Percentiles rank a stretch among this genome's conserved stretches.
These are phyloP conservation scores for Lottia gigantea DNA, from an alignment of 2,888 invertebrate genomes.

Conservation along the genomic window DNA sequence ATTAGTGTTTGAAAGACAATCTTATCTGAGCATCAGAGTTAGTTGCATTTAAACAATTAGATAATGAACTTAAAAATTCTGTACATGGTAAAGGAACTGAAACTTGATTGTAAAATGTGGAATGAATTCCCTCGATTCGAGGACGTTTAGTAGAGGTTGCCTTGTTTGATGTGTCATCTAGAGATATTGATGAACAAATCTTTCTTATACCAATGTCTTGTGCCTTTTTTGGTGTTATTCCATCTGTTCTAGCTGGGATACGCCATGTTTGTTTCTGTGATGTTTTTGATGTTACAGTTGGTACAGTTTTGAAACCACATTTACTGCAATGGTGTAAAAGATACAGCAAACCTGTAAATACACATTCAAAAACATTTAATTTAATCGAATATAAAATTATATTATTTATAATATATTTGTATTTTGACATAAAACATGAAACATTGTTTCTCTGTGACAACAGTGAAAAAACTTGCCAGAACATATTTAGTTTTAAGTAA, in stretches of 20 bases:
- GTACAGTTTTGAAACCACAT: not conserved
- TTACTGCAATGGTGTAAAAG: not conserved
- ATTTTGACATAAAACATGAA: no score
- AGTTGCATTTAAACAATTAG: not conserved
- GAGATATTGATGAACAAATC: not conserved
- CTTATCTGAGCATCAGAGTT: not conserved
- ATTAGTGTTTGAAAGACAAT: not conserved
- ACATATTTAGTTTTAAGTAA: no score
- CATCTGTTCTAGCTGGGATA: not conserved
- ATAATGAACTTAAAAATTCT: not conserved
- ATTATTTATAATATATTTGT: no score
- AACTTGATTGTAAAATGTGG: not conserved
- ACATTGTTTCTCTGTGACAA: no score
- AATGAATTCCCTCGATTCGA: not conserved
- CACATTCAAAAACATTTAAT: no score
- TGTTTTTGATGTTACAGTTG: not conserved
- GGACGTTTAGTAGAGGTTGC: not conserved
- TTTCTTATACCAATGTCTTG: not conserved
- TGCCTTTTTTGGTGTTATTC: not conserved
- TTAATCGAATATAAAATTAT: no score
- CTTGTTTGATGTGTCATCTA: no score
- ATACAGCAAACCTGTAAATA: not conserved
- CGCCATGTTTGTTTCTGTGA: not conserved
- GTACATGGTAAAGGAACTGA: not conserved
- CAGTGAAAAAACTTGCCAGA: no score